Conservation (phyloP, 2,113 vertebrate species). For the Manacus vitellinus region DNA sequence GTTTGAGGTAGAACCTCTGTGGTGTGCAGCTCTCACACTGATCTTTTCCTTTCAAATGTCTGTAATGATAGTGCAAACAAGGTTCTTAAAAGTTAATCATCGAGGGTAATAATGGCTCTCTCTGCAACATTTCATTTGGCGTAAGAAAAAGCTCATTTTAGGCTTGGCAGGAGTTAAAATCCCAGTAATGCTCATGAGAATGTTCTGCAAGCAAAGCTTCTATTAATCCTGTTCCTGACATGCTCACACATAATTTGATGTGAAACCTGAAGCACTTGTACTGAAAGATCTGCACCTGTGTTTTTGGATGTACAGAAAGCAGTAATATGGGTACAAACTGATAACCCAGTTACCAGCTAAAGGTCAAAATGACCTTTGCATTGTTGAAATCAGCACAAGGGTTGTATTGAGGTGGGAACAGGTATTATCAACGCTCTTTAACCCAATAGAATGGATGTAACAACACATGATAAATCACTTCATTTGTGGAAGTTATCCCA, state of each 20-base stretch:
- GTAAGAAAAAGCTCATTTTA: conserved; percentile 35
- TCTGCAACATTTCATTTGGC: conserved; percentile 18
- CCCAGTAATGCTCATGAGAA: conserved; percentile 41
- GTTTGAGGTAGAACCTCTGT: neutral
- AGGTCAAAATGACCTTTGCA: conserved; percentile 32
- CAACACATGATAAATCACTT: neutral
- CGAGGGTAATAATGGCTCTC: neutral
- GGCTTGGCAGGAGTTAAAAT: conserved; percentile 50
- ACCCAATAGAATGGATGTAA: neutral
- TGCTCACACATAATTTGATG: conserved; percentile 1
- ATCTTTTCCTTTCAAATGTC: neutral
- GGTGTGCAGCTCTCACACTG: neutral
- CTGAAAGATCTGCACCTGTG: conserved; percentile 46
- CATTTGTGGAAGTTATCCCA: neutral
- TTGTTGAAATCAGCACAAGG: neutral
- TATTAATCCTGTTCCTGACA: conserved; percentile 40
- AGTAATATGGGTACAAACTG: neutral
- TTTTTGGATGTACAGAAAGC: neutral
- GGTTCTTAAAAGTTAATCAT: conserved; percentile 18
- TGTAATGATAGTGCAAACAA: neutral
- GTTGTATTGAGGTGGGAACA: neutral
- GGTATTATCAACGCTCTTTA: neutral
- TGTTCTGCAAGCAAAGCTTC: conserved; percentile 25
- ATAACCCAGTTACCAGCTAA: neutral
- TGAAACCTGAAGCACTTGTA: conserved; percentile 8